A percentile compares a stretch with the other conserved stretches of the same genome.
Evolutionary conservation across 2,113 vertebrate species (phyloP).

Genomic region (Anser brachyrhynchus): DNA sequence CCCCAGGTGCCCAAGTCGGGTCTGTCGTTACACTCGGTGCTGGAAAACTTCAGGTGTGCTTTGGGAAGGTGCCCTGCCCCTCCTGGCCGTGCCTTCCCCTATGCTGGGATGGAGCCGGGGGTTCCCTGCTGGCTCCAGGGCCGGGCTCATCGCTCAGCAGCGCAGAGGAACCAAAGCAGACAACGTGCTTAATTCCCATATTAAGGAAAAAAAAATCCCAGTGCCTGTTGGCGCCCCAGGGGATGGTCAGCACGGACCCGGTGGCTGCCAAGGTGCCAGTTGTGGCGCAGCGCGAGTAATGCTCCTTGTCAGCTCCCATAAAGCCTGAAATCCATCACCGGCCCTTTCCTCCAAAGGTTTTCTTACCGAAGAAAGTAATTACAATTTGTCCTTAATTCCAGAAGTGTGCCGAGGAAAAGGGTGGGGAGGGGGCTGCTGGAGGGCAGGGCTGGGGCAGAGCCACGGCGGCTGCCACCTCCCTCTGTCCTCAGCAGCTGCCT

Average conservation of each 20-base stretch:
- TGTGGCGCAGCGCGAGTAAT: constrained; percentile 42
- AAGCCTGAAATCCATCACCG: constrained; percentile 62
- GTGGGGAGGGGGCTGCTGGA: neutral
- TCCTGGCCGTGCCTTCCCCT: neutral
- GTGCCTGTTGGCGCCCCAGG: neutral
- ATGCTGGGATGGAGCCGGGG: fast-evolving
- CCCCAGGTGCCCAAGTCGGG: fast-evolving
- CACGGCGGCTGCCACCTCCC: neutral
- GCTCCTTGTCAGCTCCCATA: constrained; percentile 70
- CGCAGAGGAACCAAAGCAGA: neutral
- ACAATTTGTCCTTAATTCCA: constrained; percentile 65
- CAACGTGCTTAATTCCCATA: neutral
- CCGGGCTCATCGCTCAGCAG: fast-evolving
- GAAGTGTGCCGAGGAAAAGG: neutral
- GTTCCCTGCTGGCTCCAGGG: neutral
- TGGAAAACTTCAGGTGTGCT: neutral
- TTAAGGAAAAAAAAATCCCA: neutral
- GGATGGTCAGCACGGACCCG: neutral
- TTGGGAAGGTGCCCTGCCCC: neutral
- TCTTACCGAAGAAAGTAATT: constrained; percentile 52
- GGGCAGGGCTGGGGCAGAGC: neutral
- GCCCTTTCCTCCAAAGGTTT: constrained; percentile 58
- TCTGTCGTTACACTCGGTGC: fast-evolving
- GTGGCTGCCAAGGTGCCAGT: constrained; percentile 36
- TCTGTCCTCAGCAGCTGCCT: neutral